phyloP scores from a whole-genome alignment of 2,113 vertebrate genomes.

The Dinomys branickii region DNA sequence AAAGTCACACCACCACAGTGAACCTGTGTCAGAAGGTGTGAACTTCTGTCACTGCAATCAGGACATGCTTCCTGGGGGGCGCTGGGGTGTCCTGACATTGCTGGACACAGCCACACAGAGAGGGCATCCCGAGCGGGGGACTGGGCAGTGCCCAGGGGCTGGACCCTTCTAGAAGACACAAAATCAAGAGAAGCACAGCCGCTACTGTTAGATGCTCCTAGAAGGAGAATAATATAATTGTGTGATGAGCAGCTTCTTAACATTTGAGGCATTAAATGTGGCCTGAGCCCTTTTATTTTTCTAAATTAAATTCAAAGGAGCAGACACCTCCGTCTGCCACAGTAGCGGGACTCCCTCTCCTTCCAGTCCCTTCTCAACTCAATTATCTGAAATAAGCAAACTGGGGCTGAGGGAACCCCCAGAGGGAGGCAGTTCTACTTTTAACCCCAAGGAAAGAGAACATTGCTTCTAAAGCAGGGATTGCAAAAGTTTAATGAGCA shows the following conservation, averaged over 20 bases:
- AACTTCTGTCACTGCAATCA: not conserved
- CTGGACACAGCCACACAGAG: not conserved
- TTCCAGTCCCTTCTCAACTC: not conserved
- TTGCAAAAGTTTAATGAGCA: not conserved
- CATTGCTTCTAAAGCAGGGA: not conserved
- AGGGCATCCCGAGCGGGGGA: not conserved
- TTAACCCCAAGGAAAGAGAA: not conserved
- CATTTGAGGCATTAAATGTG: not conserved
- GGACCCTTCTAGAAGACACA: not conserved
- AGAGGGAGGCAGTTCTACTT: not conserved
- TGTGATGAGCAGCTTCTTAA: not conserved
- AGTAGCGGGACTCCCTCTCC: not conserved
- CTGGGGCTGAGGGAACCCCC: not conserved
- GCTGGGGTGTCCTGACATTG: not conserved
- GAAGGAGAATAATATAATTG: not conserved
- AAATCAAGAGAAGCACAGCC: not conserved
- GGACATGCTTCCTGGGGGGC: not conserved
- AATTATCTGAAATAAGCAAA: not conserved
- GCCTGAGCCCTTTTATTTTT: not conserved
- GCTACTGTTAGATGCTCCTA: not conserved
- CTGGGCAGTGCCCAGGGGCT: not conserved
- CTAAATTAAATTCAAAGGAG: not conserved
- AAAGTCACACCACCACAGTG: not conserved
- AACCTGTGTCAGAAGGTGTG: not conserved
- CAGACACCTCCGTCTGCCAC: not conserved